Evolutionary conservation across 2,113 vertebrate genomes (phyloP), one percentile per base, ranked within the genome.

Genomic region (Ptyas mucosa): DNA sequence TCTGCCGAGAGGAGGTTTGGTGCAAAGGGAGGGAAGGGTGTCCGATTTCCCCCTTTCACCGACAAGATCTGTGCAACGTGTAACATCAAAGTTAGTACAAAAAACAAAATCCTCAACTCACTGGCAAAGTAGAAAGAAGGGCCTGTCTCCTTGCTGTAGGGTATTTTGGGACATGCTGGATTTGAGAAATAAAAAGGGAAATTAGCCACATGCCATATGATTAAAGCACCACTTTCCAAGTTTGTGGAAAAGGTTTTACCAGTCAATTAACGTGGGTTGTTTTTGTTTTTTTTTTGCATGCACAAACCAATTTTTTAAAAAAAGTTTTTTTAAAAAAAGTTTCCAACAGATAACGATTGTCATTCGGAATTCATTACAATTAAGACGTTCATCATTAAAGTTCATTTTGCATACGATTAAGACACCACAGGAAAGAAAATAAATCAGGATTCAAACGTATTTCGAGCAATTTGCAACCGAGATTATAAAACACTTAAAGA

Each of bases 101-200:
- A 46, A 98, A 98, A 98, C 97, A 88, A 87, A 52, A 88, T 23
- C 18, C 98, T 97, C 97, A 98, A 98, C 98, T 98, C 98, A 98
- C 98, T 98, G 98, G 98, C 98, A 98, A 98, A 98, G 98, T 98
- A 98, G 98, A 98, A 98, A 98, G 98, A 98, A 98, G 98, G 98
- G 97, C 98, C 98, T 98, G 98, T 98, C 98, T 98, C 98, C 98
- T 98, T 98, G 98, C 97, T 98, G 98, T 98, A 98, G 97, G 98
- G 98, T 97, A 98, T 98, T 98, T 98, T 98, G 97, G 98, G 98
- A 97, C 98, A 98, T 98, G 98, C 98, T 98, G 98, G 98, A 98
- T 98, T 98, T 98, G 97, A 98, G 97, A 98, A 98, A 98, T 97
- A 98, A 97, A 98, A 98, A 98, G 97, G 98, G 97, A 96, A 98